Percentiles rank a stretch among this genome's conserved stretches.
Conservation (phyloP, 35 echinoderm and acorn worm species). For the Lytechinus pictus region DNA sequence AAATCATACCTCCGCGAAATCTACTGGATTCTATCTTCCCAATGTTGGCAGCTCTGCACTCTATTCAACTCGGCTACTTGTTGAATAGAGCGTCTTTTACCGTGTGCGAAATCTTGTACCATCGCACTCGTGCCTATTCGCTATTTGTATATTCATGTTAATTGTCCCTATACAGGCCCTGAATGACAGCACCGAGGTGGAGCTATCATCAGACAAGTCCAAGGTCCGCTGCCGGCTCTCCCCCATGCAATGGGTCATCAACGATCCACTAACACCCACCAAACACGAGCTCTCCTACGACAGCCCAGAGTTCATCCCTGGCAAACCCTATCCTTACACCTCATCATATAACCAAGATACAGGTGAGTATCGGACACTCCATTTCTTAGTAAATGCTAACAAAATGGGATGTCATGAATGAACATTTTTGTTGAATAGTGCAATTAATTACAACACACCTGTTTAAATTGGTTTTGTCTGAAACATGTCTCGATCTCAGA, state of each 20-base stretch:
- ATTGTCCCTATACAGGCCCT: slow-evolving; percentile 54
- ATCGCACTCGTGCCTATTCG: too few relatives aligned
- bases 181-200: slow-evolving; percentile 86
- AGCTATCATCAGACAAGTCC: slow-evolving; percentile 73
- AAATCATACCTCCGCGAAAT: too few relatives aligned
- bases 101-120: too few relatives aligned
- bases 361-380: slow-evolving; percentile 28
- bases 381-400: too few relatives aligned
- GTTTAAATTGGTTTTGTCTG: too few relatives aligned
- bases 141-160: background rate
- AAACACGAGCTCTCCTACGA: slow-evolving; percentile 79
- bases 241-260: slow-evolving; percentile 78
- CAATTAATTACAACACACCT: too few relatives aligned
- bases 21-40: too few relatives aligned
- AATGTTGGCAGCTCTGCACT: too few relatives aligned
- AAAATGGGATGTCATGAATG: background rate
- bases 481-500: too few relatives aligned
- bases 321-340: slow-evolving; percentile 85
- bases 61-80: too few relatives aligned
- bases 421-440: too few relatives aligned
- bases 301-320: slow-evolving; percentile 95
- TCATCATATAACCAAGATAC: slow-evolving; percentile 72
- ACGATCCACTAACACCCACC: slow-evolving; percentile 50
- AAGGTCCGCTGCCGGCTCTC: slow-evolving; percentile 74
- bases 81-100: too few relatives aligned